Conservation (phyloP, 2,888 invertebrate genomes). For the Drosophila mulleri region DNA sequence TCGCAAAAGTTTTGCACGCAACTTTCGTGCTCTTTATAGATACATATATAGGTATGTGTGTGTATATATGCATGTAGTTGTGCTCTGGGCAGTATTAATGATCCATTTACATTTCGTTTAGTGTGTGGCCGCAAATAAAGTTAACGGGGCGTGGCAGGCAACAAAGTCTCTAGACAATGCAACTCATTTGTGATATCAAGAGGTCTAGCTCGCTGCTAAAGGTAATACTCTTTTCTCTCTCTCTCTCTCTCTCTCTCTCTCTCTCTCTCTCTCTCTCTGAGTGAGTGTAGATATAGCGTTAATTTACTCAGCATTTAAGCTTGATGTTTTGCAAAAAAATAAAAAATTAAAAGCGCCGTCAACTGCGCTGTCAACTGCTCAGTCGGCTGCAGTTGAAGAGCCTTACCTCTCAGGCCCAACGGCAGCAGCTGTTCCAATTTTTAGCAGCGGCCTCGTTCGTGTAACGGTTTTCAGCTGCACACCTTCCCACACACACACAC, state of each 20-base stretch:
- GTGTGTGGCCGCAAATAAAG: conserved; percentile 41
- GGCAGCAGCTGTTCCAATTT: conserved; percentile 78
- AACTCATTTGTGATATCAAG: not conserved
- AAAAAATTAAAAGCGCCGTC: conserved; percentile 8
- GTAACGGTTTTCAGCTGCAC: conserved; percentile 27
- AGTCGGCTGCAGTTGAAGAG: conserved; percentile 42
- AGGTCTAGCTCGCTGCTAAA: not conserved
- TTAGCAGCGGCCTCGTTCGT: conserved; percentile 62
- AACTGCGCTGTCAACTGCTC: conserved; percentile 24
- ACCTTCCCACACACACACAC: not conserved
- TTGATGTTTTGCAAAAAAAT: conserved; percentile 1
- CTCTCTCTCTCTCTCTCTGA: not conserved
- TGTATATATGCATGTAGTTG: not conserved
- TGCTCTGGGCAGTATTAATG: conserved; percentile 47
- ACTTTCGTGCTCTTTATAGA: conserved; percentile 54
- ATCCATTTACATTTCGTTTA: conserved; percentile 69
- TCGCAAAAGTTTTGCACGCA: conserved; percentile 58
- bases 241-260: too few relatives aligned
- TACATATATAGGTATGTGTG: conserved; percentile 7
- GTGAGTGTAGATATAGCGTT: conserved; percentile 3
- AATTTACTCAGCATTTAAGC: conserved; percentile 22
- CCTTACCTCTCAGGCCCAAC: conserved; percentile 28
- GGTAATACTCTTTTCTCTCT: not conserved
- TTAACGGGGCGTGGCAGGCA: conserved; percentile 2
- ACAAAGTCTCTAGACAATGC: conserved; percentile 2